Evolutionary conservation across 2,888 invertebrate species (phyloP), one percentile per base, ranked within the genome.

Genomic region (Fissipunctia ypsillon): DNA sequence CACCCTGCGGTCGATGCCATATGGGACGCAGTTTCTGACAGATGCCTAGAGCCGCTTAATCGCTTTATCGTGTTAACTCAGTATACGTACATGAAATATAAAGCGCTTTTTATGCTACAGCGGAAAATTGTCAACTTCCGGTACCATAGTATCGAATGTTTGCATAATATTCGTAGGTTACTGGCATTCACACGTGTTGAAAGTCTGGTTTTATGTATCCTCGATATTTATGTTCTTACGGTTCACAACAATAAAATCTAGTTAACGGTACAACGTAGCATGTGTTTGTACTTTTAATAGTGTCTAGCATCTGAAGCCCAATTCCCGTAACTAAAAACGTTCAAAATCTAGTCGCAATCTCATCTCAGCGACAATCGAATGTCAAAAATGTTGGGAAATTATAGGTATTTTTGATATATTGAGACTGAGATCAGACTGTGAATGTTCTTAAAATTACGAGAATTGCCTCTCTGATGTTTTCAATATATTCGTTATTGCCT

Each of bases 1-100:
- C 86, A 79, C 85, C 88, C 88, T 88, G 90, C 87, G 85, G 89
- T 88, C 88, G 84, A 79, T 87, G 84, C 88, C 90, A 88, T 85
- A 85, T 89, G 90, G 84, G 89, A 86, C 88, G 83, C 86, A 87
- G 85, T 84, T 84, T 85, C 88, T 75, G 84, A 72, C 75, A 69
- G 59, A 73, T 71, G 73, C 69, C 75, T 77, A 77, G 74, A 73
- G 74, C 64, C 59, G 80, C 61, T 84, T 82, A 88, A 87, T 77
- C 77, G 81, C 77, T 83, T 83, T 85, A 77, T 76, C 78, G 73
- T 84, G 81, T 84, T 60, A 78, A 76, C 64, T 10, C 68, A 59
- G 19, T 48, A 48, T 35, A 66, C 38, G 16, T 57, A 60, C 41
- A 66, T 65, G 25, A 45, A 59, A 59, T 70, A 61, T 38, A 73